Evolutionary conservation across 2,888 invertebrate species (phyloP).

Genomic region (Cantharis rustica): DNA sequence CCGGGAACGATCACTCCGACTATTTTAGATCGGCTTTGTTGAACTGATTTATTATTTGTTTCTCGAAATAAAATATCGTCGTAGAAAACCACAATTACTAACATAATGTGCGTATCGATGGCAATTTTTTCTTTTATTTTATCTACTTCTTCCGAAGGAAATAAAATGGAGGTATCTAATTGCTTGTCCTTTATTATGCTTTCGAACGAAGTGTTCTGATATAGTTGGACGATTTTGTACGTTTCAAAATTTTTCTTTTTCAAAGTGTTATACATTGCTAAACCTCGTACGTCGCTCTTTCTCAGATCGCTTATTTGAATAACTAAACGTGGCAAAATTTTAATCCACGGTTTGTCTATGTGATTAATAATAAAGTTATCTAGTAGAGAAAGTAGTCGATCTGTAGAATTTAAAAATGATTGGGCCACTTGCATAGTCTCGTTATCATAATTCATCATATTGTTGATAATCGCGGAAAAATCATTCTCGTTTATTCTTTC

Average conservation of each 20-base stretch:
- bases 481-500: slow-evolving; percentile 34
- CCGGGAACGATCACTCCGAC: slow-evolving; percentile 64
- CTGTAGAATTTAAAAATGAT: slow-evolving; percentile 64
- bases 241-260: not conserved
- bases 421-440: slow-evolving; percentile 45
- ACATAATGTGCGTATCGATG: slow-evolving; percentile 28
- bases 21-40: slow-evolving; percentile 54
- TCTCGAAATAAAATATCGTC: slow-evolving; percentile 33
- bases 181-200: not conserved
- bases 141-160: not conserved
- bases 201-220: slow-evolving; percentile 2
- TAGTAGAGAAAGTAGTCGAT: slow-evolving; percentile 64
- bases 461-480: slow-evolving; percentile 57
- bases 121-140: slow-evolving; percentile 13
- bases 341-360: not conserved
- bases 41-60: not conserved
- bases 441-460: slow-evolving; percentile 60
- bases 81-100: slow-evolving; percentile 27
- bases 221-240: not conserved
- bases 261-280: not conserved
- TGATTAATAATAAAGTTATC: slow-evolving; percentile 58
- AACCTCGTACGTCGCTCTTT: slow-evolving; percentile 7
- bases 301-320: slow-evolving; percentile 23
- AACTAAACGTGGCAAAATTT: slow-evolving; percentile 22
- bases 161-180: slow-evolving; percentile 2